Conservation (phyloP, 2,797 vertebrate species). For the Euthynnus affinis region DNA sequence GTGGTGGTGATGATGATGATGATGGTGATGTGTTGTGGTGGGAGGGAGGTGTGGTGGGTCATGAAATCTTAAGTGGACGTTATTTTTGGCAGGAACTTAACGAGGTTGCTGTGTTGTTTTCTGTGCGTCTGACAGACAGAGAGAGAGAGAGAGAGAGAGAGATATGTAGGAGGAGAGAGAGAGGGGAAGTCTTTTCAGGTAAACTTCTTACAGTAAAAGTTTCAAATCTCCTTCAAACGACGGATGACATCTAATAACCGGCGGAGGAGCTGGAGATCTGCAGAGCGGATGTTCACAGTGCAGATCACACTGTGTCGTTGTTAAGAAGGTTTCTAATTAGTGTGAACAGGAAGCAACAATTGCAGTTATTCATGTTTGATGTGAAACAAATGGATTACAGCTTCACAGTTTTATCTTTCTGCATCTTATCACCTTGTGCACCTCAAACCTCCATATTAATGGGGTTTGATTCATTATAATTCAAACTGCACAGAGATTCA, state of each 20-base stretch:
- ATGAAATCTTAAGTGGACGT: slow-evolving; percentile 25
- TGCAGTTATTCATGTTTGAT: too few species aligned
- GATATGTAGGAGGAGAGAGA: not conserved
- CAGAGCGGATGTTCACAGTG: too few species aligned
- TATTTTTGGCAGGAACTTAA: slow-evolving; percentile 51
- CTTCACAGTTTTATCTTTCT: too few species aligned
- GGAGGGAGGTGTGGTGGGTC: slow-evolving; percentile 5
- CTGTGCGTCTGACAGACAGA: not conserved
- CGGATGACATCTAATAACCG: not conserved
- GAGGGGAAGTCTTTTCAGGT: slow-evolving; percentile 28
- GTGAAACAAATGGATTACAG: too few species aligned
- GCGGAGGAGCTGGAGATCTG: not conserved
- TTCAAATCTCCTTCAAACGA: not conserved
- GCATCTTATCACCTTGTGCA: too few species aligned
- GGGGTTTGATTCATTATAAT: too few species aligned
- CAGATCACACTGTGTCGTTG: too few species aligned
- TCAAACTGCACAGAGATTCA: too few species aligned
- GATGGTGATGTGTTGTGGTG: not conserved
- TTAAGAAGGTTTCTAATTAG: too few species aligned
- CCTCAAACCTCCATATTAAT: too few species aligned
- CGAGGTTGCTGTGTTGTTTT: slow-evolving; percentile 26
- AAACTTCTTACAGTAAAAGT: slow-evolving; percentile 20
- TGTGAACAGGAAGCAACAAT: too few species aligned
- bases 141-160: not conserved
- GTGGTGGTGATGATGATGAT: too few species aligned